Conservation (phyloP, 2,797 vertebrate genomes). For the Rallus crepitans region DNA sequence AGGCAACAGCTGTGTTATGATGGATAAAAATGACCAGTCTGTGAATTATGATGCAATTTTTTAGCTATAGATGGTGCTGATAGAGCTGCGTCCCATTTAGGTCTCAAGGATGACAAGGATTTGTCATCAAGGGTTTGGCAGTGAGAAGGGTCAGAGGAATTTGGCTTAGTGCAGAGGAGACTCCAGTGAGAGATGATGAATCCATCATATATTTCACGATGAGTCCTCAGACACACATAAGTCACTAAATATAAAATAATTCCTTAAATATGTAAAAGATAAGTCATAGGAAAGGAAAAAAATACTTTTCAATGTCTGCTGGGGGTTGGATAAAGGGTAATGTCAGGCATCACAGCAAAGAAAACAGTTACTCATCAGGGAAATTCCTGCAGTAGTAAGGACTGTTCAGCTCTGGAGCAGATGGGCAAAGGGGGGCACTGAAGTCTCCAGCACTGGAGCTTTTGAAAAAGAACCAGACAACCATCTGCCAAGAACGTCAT, state of each 20-base stretch:
- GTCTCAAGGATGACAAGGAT: not conserved
- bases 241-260: not conserved
- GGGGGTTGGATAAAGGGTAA: not conserved
- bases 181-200: not conserved
- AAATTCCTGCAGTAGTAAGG: not conserved
- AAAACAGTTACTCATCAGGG: not conserved
- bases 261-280: not conserved
- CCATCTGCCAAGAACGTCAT: not conserved
- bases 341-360: not conserved
- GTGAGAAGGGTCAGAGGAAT: not conserved
- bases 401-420: not conserved
- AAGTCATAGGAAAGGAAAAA: not conserved
- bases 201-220: not conserved
- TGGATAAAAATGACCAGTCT: not conserved
- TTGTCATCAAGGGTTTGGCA: not conserved
- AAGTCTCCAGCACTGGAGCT: not conserved
- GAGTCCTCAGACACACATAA: not conserved
- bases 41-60: slow-evolving; percentile 17
- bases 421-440: not conserved
- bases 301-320: not conserved
- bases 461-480: not conserved
- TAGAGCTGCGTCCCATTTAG: not conserved
- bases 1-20: slow-evolving; percentile 17
- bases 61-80: not conserved
- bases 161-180: not conserved